Evolutionary conservation across 2,888 invertebrate genomes (phyloP).

Genomic region (Tetanocera ferruginea): DNA sequence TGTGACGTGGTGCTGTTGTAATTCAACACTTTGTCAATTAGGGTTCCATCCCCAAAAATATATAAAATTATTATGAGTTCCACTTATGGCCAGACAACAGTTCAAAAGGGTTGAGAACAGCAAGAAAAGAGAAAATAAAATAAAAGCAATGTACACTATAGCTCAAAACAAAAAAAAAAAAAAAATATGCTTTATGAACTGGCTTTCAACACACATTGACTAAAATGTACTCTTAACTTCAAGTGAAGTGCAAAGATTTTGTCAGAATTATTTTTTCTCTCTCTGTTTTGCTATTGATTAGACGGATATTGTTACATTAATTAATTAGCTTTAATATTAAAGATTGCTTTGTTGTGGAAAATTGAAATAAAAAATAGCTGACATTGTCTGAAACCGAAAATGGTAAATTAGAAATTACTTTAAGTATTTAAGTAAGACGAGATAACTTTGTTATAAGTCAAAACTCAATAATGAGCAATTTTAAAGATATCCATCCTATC

Average conservation of each 20-base stretch:
- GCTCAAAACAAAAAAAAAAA: not conserved
- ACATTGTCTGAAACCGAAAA: too few species aligned
- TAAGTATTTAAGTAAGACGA: too few species aligned
- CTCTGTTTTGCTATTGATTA: not conserved
- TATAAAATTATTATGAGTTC: constrained; percentile 5
- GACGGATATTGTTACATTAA: not conserved
- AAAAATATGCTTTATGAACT: constrained; percentile 3
- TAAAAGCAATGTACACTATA: not conserved
- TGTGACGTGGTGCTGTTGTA: constrained; percentile 46
- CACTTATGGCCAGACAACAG: not conserved
- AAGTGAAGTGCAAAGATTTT: not conserved
- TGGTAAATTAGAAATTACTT: too few species aligned
- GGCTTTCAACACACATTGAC: constrained; percentile 7
- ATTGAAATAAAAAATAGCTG: too few species aligned
- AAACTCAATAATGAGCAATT: too few species aligned
- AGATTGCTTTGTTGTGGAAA: too few species aligned
- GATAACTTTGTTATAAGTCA: too few species aligned
- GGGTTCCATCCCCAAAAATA: constrained; percentile 42
- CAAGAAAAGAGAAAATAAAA: constrained; percentile 24
- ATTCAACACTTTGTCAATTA: constrained; percentile 65
- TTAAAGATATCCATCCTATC: too few species aligned
- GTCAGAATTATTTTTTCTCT: not conserved
- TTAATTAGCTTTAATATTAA: not conserved
- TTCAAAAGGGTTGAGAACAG: not conserved
- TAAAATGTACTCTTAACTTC: not conserved